Evolutionary conservation across 2,113 vertebrate genomes (phyloP).

Genomic region (Elachura formosa): DNA sequence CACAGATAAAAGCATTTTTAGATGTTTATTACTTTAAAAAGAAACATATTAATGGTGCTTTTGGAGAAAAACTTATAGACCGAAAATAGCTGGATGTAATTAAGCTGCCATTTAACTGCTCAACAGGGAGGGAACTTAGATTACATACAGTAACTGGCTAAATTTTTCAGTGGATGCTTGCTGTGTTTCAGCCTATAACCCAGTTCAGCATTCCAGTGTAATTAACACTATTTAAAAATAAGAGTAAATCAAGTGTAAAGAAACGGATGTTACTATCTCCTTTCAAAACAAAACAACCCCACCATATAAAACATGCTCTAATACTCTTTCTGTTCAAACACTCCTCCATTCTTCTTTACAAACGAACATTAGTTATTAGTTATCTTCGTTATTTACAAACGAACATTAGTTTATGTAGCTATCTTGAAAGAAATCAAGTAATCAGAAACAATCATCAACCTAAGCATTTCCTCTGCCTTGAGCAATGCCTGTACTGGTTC

Average conservation of each 20-base stretch:
- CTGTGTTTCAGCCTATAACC: not conserved
- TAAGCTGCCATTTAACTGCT: not conserved
- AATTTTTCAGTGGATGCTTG: not conserved
- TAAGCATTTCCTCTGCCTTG: conserved; percentile 53
- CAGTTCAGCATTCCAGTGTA: not conserved
- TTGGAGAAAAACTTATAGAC: not conserved
- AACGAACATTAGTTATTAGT: not conserved
- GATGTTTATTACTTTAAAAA: not conserved
- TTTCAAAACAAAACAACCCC: not conserved
- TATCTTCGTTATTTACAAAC: not conserved
- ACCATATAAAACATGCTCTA: not conserved
- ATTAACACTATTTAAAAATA: not conserved
- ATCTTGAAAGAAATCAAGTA: conserved; percentile 46
- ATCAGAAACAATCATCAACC: conserved; percentile 41
- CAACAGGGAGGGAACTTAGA: not conserved
- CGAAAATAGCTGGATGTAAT: not conserved
- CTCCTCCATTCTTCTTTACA: not conserved
- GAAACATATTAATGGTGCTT: not conserved
- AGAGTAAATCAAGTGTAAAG: not conserved
- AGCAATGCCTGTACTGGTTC: conserved; percentile 44
- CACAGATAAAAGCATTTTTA: not conserved
- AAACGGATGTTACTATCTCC: not conserved
- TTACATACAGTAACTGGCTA: not conserved
- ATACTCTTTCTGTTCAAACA: not conserved
- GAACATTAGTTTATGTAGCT: not conserved